These are phyloP conservation scores for Atractosteus spatula DNA, from an alignment of 2,113 vertebrate genomes.

Conservation along the genomic window DNA sequence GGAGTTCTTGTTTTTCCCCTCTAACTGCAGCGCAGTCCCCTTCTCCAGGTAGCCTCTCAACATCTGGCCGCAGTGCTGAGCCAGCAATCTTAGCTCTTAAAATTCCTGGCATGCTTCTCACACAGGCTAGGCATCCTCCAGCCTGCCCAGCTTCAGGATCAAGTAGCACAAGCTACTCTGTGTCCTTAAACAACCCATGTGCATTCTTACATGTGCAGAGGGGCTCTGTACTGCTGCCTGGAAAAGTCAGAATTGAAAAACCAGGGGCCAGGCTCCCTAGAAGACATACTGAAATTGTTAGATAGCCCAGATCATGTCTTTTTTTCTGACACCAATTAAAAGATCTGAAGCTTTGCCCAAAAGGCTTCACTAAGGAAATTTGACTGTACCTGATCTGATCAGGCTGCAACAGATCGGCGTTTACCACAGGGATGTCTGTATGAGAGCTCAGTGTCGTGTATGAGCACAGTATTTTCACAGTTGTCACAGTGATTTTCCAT, in stretches of 20 bases:
- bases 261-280: too few relatives aligned
- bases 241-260: slow-evolving; percentile 7
- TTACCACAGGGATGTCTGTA: too few relatives aligned
- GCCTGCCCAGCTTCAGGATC: slow-evolving; percentile 29
- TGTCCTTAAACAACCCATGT: slow-evolving; percentile 42
- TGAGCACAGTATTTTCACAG: too few relatives aligned
- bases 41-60: slow-evolving; percentile 27
- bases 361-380: too few relatives aligned
- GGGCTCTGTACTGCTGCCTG: slow-evolving; percentile 18
- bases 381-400: too few relatives aligned
- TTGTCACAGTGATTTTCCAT: too few relatives aligned
- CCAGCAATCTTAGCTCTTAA: slow-evolving; percentile 24
- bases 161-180: slow-evolving; percentile 32
- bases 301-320: too few relatives aligned
- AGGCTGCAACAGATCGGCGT: too few relatives aligned
- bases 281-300: too few relatives aligned
- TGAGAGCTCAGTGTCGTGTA: too few relatives aligned
- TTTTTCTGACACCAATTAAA: too few relatives aligned
- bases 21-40: neutral
- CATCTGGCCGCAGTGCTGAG: slow-evolving; percentile 33
- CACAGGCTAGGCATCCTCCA: slow-evolving; percentile 22
- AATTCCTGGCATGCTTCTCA: slow-evolving; percentile 36
- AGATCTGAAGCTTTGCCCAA: too few relatives aligned
- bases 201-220: slow-evolving; percentile 30
- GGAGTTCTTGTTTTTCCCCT: slow-evolving; percentile 6